A percentile compares a stretch with the other conserved stretches of the same genome.
phyloP scores from a whole-genome alignment of 2,888 invertebrate species.

The Selenia dentaria region DNA sequence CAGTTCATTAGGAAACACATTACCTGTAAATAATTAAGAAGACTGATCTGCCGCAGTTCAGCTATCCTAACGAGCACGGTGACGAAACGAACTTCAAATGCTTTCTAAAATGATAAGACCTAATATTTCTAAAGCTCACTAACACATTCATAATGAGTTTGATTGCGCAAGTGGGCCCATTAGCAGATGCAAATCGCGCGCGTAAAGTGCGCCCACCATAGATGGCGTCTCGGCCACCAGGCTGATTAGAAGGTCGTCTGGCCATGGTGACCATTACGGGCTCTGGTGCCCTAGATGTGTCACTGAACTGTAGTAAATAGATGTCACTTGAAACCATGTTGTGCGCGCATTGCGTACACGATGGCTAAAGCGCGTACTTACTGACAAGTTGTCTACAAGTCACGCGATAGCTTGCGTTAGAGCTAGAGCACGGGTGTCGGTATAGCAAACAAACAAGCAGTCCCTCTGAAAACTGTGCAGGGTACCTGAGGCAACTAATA shows the following conservation, averaged over 20 bases:
- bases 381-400: no score
- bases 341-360: no score
- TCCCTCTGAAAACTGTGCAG: no score
- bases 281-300: conserved; percentile 6
- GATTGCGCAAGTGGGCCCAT: conserved; percentile 8
- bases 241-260: conserved; percentile 7
- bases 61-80: background rate
- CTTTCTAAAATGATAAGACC: background rate
- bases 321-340: background rate
- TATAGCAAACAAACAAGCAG: no score
- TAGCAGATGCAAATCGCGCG: conserved; percentile 6
- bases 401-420: no score
- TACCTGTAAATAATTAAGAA: no score
- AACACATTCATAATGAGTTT: conserved; percentile 3
- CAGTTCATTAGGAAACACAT: no score
- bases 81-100: background rate
- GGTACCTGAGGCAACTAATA: no score
- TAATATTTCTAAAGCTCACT: background rate
- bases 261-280: conserved; percentile 13
- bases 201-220: conserved; percentile 1
- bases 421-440: no score
- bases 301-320: background rate
- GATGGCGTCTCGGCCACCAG: conserved; percentile 1
- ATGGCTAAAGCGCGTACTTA: no score
- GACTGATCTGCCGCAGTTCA: no score